These are phyloP conservation scores for Elephantulus edwardii DNA, from an alignment of 2,113 vertebrate species.

Conservation along the genomic window DNA sequence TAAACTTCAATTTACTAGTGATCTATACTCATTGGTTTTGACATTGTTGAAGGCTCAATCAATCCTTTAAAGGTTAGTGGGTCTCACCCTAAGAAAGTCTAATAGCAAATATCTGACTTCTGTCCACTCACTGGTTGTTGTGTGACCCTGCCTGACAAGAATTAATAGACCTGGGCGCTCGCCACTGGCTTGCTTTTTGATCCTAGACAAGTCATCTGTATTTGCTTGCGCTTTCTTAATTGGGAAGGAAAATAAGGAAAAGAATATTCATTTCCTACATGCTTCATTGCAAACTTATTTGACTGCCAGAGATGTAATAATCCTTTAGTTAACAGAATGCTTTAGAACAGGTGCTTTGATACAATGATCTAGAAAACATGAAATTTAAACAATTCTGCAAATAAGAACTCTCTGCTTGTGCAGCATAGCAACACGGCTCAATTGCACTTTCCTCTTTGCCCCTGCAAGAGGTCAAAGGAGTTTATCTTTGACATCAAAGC, in stretches of 20 bases:
- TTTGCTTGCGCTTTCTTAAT: constrained; percentile 52
- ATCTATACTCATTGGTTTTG: background rate
- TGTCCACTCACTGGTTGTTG: background rate
- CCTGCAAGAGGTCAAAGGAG: background rate
- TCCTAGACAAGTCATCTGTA: constrained; percentile 34
- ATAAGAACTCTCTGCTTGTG: background rate
- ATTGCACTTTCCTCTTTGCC: background rate
- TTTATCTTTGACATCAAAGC: constrained; percentile 41
- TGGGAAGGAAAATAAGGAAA: constrained; percentile 36
- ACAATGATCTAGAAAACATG: background rate
- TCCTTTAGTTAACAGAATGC: constrained; percentile 35
- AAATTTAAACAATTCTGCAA: background rate
- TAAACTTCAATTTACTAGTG: constrained; percentile 47
- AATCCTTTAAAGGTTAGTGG: constrained; percentile 34
- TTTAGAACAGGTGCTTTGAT: background rate
- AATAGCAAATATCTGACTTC: constrained; percentile 36
- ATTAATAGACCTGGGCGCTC: constrained; percentile 28
- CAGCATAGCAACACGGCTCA: background rate
- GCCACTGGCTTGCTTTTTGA: constrained; percentile 47
- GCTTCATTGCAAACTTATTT: background rate
- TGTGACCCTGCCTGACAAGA: background rate
- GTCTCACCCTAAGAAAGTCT: constrained; percentile 39
- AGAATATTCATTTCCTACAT: background rate
- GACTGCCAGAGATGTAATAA: background rate
- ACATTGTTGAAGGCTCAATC: constrained; percentile 5